Evolutionary conservation across 2,113 vertebrate species (phyloP).

Genomic region (Rhineura floridana): DNA sequence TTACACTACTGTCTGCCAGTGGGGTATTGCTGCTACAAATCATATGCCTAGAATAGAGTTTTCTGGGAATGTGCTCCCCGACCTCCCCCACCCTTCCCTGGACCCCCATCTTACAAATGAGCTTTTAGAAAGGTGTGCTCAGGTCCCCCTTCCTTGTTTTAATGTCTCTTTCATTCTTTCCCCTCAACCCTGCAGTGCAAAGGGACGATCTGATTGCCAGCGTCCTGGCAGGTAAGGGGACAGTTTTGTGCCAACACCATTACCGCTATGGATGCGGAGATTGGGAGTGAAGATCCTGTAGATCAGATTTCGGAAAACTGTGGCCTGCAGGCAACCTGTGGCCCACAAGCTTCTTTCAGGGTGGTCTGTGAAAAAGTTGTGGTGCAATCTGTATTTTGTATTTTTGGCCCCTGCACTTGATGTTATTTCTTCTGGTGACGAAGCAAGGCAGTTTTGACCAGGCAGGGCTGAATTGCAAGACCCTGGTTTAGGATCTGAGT

Average conservation of each 20-base stretch:
- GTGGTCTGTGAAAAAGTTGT: not conserved
- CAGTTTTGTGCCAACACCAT: not conserved
- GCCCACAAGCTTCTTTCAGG: not conserved
- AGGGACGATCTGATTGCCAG: conserved; percentile 84
- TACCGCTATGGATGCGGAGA: no score
- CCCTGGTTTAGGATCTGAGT: no score
- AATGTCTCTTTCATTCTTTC: not conserved
- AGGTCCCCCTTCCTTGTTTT: no score
- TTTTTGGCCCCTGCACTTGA: not conserved
- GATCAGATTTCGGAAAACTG: no score
- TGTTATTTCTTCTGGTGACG: not conserved
- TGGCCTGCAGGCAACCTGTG: no score
- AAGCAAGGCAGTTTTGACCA: no score
- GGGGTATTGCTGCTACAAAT: no score
- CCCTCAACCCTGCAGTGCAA: conserved; percentile 59
- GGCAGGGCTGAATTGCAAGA: no score
- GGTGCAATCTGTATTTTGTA: not conserved
- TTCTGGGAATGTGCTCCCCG: not conserved
- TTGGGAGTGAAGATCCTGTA: not conserved
- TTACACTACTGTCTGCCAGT: no score
- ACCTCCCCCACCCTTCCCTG: no score
- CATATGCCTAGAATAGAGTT: not conserved
- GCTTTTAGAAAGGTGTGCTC: not conserved
- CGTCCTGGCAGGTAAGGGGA: conserved; percentile 81
- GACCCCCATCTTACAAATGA: not conserved